Evolutionary conservation across 2,888 invertebrate species (phyloP).

Genomic region (Eristalis pertinax): DNA sequence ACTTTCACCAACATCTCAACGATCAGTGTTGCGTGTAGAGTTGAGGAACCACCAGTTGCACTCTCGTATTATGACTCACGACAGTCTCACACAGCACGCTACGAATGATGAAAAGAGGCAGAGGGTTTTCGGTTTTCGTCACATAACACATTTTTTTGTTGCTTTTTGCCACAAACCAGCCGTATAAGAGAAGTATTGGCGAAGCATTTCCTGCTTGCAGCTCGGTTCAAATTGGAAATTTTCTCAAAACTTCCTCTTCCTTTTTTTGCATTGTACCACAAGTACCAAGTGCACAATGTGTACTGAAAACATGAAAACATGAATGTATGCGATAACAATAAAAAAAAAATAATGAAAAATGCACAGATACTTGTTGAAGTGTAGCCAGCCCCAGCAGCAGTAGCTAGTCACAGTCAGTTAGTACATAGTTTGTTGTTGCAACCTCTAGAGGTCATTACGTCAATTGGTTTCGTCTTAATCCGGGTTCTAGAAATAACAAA

Average conservation of each 20-base stretch:
- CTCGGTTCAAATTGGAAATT: neutral
- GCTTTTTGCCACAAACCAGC: constrained; percentile 8
- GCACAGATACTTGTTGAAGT: neutral
- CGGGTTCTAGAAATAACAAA: constrained; percentile 59
- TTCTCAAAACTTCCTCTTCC: constrained; percentile 8
- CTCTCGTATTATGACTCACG: constrained; percentile 43
- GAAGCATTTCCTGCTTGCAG: neutral
- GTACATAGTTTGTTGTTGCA: constrained; percentile 53
- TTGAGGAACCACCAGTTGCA: constrained; percentile 63
- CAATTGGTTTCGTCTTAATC: constrained; percentile 66
- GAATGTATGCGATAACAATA: neutral
- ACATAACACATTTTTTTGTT: constrained; percentile 43
- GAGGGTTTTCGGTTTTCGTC: constrained; percentile 26
- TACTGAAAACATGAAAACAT: neutral
- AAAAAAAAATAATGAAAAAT: no score
- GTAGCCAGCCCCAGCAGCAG: neutral
- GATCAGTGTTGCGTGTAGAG: constrained; percentile 67
- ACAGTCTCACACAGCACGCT: neutral
- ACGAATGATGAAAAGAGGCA: neutral
- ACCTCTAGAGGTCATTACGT: constrained; percentile 72
- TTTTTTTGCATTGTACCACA: neutral
- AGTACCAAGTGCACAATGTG: neutral
- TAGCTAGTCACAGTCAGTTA: neutral
- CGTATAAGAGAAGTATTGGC: neutral
- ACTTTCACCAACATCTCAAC: constrained; percentile 62